Conservation (phyloP, 2,888 invertebrate genomes). For the Therioaphis trifolii region DNA sequence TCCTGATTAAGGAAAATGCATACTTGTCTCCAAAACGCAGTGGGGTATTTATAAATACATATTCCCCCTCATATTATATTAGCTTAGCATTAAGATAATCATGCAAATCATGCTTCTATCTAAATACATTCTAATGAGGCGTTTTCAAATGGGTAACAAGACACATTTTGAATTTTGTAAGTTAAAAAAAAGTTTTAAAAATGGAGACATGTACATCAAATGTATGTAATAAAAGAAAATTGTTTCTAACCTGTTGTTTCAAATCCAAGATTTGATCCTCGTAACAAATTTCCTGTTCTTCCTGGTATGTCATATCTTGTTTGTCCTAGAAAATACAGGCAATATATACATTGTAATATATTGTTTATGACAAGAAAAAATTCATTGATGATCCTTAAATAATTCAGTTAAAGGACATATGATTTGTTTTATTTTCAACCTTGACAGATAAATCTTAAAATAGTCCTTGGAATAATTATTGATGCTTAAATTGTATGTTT, state of each 20-base stretch:
- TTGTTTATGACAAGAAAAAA: conserved; percentile 1
- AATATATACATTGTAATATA: too few relatives aligned
- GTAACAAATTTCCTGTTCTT: conserved; percentile 56
- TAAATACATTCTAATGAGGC: conserved; percentile 40
- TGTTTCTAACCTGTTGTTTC: conserved; percentile 60
- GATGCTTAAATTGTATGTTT: not conserved
- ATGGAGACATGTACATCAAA: conserved; percentile 52
- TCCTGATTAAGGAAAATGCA: conserved; percentile 59
- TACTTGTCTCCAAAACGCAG: conserved; percentile 54
- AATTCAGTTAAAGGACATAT: conserved; percentile 41
- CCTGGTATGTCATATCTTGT: conserved; percentile 52
- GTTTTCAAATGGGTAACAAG: conserved; percentile 39
- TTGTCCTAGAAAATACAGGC: conserved; percentile 50
- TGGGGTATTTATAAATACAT: conserved; percentile 40
- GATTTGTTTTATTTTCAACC: conserved; percentile 28
- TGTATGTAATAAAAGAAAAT: not conserved
- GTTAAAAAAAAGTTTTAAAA: conserved; percentile 24
- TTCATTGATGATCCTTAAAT: conserved; percentile 41
- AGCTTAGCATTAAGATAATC: conserved; percentile 50
- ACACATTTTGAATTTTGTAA: conserved; percentile 62
- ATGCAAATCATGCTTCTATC: conserved; percentile 59
- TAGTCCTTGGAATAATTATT: conserved; percentile 21
- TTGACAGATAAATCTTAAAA: conserved; percentile 37
- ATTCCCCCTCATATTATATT: conserved; percentile 40
- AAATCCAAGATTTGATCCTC: conserved; percentile 60